These are phyloP conservation scores for Tachina lurida DNA, from an alignment of 2,888 invertebrate species.

Conservation along the genomic window DNA sequence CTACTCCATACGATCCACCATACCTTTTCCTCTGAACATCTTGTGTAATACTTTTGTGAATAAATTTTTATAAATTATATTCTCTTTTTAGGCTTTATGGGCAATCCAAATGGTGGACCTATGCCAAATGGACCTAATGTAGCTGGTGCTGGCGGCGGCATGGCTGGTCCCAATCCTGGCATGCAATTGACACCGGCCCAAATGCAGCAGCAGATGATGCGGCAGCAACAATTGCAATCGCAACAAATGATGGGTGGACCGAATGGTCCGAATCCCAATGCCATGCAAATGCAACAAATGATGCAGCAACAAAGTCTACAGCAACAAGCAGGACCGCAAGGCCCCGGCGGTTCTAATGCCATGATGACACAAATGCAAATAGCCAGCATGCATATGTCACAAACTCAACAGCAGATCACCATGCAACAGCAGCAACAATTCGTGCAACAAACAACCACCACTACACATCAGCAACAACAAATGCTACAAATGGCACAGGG, in stretches of 20 bases:
- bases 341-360: conserved; percentile 71
- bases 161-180: conserved; percentile 78
- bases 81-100: conserved; percentile 78
- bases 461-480: conserved; percentile 81
- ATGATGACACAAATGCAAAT: conserved; percentile 84
- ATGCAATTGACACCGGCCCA: conserved; percentile 83
- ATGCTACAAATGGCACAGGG: conserved; percentile 79
- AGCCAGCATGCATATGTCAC: conserved; percentile 88
- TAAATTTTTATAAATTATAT: background rate
- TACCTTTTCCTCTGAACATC: no score
- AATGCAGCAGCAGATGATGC: conserved; percentile 84
- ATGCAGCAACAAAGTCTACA: conserved; percentile 79
- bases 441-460: conserved; percentile 79
- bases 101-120: conserved; percentile 78
- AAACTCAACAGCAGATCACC: conserved; percentile 86
- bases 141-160: conserved; percentile 72
- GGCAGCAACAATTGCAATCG: conserved; percentile 83
- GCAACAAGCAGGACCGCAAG: conserved; percentile 74
- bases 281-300: conserved; percentile 81
- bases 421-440: conserved; percentile 82
- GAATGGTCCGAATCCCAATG: conserved; percentile 73
- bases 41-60: no score
- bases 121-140: conserved; percentile 72
- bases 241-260: conserved; percentile 78
- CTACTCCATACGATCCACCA: no score